These are phyloP conservation scores for Tokudaia tokunoshimensis DNA, from an alignment of 2,797 vertebrate genomes.

Conservation along the genomic window DNA sequence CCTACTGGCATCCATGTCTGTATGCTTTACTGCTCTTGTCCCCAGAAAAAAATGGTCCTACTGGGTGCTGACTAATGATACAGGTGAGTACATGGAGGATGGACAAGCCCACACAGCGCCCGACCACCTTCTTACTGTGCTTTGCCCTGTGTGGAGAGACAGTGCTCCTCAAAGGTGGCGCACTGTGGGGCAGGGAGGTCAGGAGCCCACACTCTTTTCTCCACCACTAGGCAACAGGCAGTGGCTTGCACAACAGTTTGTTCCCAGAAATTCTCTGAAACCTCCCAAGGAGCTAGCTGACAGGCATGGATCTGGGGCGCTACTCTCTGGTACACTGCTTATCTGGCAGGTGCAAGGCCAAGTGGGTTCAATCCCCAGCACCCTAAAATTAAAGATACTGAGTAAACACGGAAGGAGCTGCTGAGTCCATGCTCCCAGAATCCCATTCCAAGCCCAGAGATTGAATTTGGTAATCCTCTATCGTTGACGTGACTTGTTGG, in stretches of 20 bases:
- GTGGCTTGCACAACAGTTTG: not conserved
- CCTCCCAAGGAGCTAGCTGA: not conserved
- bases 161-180: not conserved
- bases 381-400: not conserved
- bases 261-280: not conserved
- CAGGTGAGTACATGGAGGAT: not conserved
- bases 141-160: not conserved
- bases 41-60: not conserved
- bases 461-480: not conserved
- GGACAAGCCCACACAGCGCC: not conserved
- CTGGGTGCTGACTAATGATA: not conserved
- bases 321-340: not conserved
- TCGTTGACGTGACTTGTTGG: not conserved
- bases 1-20: not conserved
- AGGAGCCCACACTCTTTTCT: rapidly evolving
- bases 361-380: not conserved
- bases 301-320: not conserved
- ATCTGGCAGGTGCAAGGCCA: not conserved
- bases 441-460: not conserved
- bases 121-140: not conserved
- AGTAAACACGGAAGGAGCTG: not conserved
- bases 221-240: not conserved
- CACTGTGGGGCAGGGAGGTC: not conserved
- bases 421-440: not conserved
- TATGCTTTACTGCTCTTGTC: not conserved